A percentile compares a stretch with the other conserved stretches of the same genome.
phyloP scores from a whole-genome alignment of 2,797 vertebrate species.

The Bradypodion ventrale region DNA sequence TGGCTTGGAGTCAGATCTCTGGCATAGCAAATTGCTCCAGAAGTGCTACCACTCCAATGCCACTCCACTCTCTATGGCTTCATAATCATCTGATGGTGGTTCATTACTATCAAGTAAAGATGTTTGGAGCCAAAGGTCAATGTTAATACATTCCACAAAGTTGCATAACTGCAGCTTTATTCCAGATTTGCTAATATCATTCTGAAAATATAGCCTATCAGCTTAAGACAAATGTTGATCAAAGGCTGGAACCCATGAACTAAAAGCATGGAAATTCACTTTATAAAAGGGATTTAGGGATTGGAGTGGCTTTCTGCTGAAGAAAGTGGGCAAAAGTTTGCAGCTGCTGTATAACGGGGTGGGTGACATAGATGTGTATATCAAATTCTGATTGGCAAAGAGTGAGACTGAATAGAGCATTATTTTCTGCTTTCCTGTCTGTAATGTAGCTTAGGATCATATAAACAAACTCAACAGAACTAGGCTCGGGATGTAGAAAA shows the following conservation, averaged over 20 bases:
- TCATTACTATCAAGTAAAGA: slow-evolving; percentile 26
- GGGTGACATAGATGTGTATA: too few relatives aligned
- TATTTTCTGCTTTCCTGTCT: not conserved
- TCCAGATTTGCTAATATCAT: not conserved
- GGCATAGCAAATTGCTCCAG: not conserved
- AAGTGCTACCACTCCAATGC: slow-evolving; percentile 5
- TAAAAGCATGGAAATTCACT: not conserved
- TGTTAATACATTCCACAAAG: slow-evolving; percentile 9
- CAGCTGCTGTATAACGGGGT: not conserved
- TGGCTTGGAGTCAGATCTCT: not conserved
- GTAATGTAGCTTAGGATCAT: not conserved
- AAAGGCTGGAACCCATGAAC: not conserved
- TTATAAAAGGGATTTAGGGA: not conserved
- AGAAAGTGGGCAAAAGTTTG: not conserved
- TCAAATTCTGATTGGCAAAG: not conserved
- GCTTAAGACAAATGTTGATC: not conserved
- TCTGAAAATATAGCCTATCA: not conserved
- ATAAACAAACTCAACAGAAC: not conserved
- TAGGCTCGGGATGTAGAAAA: not conserved
- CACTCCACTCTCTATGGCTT: slow-evolving; percentile 7
- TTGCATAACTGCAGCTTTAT: not conserved
- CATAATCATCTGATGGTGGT: slow-evolving; percentile 16
- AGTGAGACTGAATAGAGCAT: not conserved
- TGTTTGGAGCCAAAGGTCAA: slow-evolving; percentile 26
- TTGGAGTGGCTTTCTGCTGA: not conserved